Conservation (phyloP, 2,113 vertebrate species). For the Pelodiscus sinensis region DNA sequence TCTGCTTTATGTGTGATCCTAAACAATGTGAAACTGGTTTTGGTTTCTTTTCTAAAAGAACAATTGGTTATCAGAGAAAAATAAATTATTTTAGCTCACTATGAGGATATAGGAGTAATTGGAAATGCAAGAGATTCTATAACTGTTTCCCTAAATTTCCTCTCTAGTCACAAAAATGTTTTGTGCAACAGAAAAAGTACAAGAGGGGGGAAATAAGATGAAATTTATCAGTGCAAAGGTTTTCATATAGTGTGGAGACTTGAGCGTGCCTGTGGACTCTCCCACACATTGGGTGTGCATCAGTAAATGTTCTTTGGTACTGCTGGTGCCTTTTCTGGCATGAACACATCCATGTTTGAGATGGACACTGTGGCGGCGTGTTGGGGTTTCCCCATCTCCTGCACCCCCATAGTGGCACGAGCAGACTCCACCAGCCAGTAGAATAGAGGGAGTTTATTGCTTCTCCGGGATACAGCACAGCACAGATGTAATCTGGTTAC, state of each 20-base stretch:
- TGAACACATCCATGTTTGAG: too few relatives aligned
- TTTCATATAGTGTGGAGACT: not conserved
- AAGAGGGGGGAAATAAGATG: not conserved
- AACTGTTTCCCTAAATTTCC: not conserved
- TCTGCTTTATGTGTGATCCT: conserved; percentile 40
- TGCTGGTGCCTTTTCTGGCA: too few relatives aligned
- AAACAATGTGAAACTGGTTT: conserved; percentile 27
- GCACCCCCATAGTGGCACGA: too few relatives aligned
- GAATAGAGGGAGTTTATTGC: too few relatives aligned
- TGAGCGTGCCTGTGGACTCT: not conserved
- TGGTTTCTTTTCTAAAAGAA: conserved; percentile 31
- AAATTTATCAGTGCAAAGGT: not conserved
- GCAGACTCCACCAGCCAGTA: too few relatives aligned
- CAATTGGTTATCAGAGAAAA: conserved; percentile 33
- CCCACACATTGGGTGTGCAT: not conserved
- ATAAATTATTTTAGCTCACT: conserved; percentile 24
- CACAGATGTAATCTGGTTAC: too few relatives aligned
- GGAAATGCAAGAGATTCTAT: not conserved
- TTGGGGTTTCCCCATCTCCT: too few relatives aligned
- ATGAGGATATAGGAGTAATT: conserved; percentile 21
- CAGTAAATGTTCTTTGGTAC: too few relatives aligned
- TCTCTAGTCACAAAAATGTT: not conserved
- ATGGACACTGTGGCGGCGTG: too few relatives aligned
- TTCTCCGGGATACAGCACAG: too few relatives aligned
- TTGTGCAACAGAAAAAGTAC: not conserved